phyloP scores from a whole-genome alignment of 2,113 vertebrate genomes.

The Labeo rohita region DNA sequence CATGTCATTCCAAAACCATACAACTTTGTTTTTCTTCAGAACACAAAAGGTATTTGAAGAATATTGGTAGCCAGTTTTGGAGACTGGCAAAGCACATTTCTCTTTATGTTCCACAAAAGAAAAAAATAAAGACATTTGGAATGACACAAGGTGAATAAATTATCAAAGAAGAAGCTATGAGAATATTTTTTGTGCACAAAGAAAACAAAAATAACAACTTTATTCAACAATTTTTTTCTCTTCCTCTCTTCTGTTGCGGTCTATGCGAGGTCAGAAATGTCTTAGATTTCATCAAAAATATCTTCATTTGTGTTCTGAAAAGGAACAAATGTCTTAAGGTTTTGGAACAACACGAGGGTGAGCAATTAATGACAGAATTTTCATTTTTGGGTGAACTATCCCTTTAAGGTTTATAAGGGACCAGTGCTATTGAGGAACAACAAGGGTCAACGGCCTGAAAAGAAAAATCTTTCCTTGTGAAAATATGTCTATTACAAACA shows the following conservation, averaged over 20 bases:
- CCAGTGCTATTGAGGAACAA: neutral
- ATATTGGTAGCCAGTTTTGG: neutral
- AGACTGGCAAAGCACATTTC: neutral
- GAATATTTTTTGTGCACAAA: no score
- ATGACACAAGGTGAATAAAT: no score
- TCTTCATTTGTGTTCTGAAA: no score
- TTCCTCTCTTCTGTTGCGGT: no score
- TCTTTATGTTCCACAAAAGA: neutral
- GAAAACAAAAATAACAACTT: no score
- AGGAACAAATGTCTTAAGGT: no score
- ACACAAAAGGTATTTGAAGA: neutral
- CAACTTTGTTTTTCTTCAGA: neutral
- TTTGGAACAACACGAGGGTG: no score
- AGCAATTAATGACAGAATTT: neutral
- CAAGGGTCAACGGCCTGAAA: constrained; percentile 3
- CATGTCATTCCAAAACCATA: neutral
- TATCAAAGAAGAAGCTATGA: no score
- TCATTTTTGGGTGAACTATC: neutral
- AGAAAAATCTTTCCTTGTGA: neutral
- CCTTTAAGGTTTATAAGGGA: neutral
- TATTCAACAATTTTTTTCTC: no score
- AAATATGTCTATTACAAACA: neutral
- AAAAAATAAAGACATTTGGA: neutral
- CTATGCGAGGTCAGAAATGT: no score
- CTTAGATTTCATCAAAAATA: no score